Conservation (phyloP, 2,797 vertebrate species). For the Spondyliosoma cantharus region DNA sequence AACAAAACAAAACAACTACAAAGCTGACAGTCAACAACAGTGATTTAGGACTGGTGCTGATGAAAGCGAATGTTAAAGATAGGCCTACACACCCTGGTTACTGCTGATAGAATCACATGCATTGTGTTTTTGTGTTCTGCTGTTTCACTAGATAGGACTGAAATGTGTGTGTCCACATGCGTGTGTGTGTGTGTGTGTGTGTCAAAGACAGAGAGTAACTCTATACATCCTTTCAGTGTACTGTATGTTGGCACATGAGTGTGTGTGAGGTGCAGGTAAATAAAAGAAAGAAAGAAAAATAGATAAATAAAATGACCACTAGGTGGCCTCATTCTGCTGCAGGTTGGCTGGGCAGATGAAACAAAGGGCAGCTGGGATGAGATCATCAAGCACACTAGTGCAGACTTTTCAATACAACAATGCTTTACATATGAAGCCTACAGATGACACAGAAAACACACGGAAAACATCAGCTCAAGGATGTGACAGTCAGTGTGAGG, state of each 20-base stretch:
- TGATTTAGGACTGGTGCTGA: neutral
- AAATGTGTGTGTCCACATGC: neutral
- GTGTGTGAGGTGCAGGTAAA: neutral
- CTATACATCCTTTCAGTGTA: neutral
- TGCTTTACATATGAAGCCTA: slow-evolving; percentile 9
- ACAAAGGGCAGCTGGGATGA: slow-evolving; percentile 71
- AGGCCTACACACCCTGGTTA: neutral
- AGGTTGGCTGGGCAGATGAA: neutral
- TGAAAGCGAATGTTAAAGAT: neutral
- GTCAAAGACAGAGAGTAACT: neutral
- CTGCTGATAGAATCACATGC: neutral
- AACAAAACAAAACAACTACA: neutral
- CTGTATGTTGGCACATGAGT: neutral
- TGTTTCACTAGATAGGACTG: neutral
- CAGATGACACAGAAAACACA: neutral
- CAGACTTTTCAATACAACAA: slow-evolving; percentile 30
- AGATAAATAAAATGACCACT: slow-evolving; percentile 36
- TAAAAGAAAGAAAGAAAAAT: neutral
- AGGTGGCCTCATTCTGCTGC: slow-evolving; percentile 55
- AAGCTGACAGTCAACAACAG: neutral
- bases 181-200: slow-evolving; percentile 2
- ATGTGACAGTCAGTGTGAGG: neutral
- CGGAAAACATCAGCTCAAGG: neutral
- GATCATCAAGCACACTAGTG: slow-evolving; percentile 58
- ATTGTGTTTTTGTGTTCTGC: neutral